Evolutionary conservation across 64 coral and sea anemone species (phyloP), one percentile per base, ranked within the genome.

Genomic region (Montipora cactus): DNA sequence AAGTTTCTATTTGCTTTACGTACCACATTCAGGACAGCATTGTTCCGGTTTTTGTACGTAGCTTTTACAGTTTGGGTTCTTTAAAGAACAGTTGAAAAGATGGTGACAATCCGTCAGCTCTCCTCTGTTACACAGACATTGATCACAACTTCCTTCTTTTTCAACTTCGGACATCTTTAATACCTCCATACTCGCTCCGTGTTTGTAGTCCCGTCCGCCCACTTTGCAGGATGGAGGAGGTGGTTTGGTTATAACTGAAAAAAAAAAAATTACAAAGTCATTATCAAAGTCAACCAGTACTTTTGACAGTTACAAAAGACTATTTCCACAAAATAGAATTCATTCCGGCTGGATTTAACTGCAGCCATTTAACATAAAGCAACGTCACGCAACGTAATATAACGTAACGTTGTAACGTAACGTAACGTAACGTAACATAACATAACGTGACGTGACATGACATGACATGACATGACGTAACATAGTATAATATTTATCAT

Each of bases 11-110:
- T 15, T 19, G 15, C 7, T 37, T 48, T 47, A 49, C 82, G 22
- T 86, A 86, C 82, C 82, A 86, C 82, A 86, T 67, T 47, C 62
- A 49, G 82, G 82, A 10, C 82, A 86, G 47, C 82, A 86, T 19
- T 86, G 82, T 18, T 20, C 82, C 8, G 7, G 62, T 0, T 15
- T 45, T 20, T 50, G 7, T 64, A 47, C 37, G 19, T 86, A 86
- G 6, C 82, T 46, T 13, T n/a, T 44, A 71, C 82, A 86, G 18
- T 71, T 49, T 2, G 82, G 62, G 5, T 48, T 48, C 19, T 86
- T 68, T 15, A 86, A 14, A 21, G 18, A 11, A 9, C 82, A 86
- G 47, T 86, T 5, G 45, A 86, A 86, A 3, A 86, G 46, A 48
- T 86, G 66, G 49, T 86, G 82, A 11, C 82, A 86, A 47, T 48